These are phyloP conservation scores for Sciaenops ocellatus DNA, from an alignment of 2,797 vertebrate species.

Conservation along the genomic window DNA sequence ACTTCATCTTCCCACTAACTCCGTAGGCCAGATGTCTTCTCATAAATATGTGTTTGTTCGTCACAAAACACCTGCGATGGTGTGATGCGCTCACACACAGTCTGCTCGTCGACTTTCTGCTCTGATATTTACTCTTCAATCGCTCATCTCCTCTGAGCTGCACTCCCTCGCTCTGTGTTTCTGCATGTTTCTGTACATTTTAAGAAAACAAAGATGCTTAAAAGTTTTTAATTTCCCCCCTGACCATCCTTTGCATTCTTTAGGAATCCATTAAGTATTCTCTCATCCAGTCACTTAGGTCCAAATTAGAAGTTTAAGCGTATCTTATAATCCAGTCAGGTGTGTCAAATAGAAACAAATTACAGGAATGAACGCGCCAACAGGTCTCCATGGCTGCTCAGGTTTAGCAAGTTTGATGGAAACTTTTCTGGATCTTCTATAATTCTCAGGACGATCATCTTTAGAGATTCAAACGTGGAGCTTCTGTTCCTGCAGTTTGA, in stretches of 20 bases:
- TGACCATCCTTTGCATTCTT: conserved; percentile 37
- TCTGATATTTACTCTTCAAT: conserved; percentile 47
- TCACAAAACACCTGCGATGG: conserved; percentile 54
- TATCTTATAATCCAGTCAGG: conserved; percentile 40
- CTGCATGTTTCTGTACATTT: background rate
- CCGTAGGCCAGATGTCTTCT: conserved; percentile 52
- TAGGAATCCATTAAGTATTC: conserved; percentile 32
- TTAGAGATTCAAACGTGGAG: too few species aligned
- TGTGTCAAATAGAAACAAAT: conserved; percentile 43
- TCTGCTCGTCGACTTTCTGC: conserved; percentile 21
- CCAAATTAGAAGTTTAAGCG: conserved; percentile 40
- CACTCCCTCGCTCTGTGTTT: background rate
- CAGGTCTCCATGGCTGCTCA: background rate
- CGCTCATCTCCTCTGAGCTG: conserved; percentile 41
- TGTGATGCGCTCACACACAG: conserved; percentile 17
- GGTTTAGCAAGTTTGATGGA: background rate
- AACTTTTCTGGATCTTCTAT: conserved; percentile 19
- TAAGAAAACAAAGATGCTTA: conserved; percentile 13
- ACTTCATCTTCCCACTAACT: conserved; percentile 20
- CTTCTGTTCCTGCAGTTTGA: too few species aligned
- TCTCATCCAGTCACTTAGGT: conserved; percentile 39
- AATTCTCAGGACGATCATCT: too few species aligned
- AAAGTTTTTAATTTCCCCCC: conserved; percentile 67
- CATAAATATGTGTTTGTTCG: conserved; percentile 38
- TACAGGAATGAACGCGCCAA: conserved; percentile 4